Conservation (phyloP, 2,888 invertebrate genomes). For the Nesidiocoris tenuis region DNA sequence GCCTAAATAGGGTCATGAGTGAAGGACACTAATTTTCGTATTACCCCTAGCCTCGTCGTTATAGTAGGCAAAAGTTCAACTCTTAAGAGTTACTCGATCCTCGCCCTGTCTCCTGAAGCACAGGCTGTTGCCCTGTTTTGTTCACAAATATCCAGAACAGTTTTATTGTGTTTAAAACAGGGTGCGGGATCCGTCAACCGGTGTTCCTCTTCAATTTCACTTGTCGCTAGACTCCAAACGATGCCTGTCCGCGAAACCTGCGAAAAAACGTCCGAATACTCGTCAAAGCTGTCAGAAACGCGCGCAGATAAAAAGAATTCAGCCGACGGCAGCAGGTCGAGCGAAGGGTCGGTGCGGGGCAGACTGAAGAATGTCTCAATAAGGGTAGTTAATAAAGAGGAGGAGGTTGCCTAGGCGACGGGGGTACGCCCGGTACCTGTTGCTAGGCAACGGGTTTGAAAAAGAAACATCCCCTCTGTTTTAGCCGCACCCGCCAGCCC, state of each 20-base stretch:
- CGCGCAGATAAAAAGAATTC: not conserved
- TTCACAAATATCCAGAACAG: too few species aligned
- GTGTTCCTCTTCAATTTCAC: too few species aligned
- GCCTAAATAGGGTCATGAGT: too few species aligned
- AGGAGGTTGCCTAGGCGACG: conserved; percentile 12
- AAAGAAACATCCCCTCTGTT: conserved; percentile 9
- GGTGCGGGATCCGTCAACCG: too few species aligned
- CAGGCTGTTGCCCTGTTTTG: too few species aligned
- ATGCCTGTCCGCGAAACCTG: not conserved
- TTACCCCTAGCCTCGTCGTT: too few species aligned
- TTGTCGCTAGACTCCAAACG: too few species aligned
- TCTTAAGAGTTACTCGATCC: too few species aligned
- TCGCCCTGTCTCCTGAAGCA: too few species aligned
- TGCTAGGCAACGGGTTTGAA: conserved; percentile 23
- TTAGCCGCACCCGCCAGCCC: not conserved
- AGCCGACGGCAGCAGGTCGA: not conserved
- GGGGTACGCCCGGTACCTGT: conserved; percentile 39
- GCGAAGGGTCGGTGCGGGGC: not conserved
- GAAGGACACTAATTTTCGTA: too few species aligned
- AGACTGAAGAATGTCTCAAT: conserved; percentile 34
- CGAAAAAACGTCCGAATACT: not conserved
- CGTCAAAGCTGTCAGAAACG: not conserved
- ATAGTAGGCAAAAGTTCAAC: too few species aligned
- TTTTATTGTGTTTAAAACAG: too few species aligned
- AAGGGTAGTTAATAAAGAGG: conserved; percentile 37